Conservation (phyloP, 1,140 invertebrate species). For the Rhagoletis zephyria region DNA sequence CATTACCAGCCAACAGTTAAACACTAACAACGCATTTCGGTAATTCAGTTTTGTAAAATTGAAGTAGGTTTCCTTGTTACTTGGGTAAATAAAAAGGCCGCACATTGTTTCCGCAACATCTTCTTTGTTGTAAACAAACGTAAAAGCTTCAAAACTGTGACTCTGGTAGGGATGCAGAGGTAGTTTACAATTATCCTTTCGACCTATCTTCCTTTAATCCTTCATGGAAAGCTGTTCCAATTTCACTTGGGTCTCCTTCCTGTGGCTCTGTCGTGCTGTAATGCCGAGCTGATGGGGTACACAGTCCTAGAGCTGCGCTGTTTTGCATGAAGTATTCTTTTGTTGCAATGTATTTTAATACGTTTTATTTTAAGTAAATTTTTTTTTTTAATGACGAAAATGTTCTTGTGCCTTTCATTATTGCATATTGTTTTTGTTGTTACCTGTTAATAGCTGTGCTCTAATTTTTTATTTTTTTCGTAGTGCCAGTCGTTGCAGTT, state of each 20-base stretch:
- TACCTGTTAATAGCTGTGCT: no score
- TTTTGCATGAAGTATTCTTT: no score
- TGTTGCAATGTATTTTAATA: neutral
- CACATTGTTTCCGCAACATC: neutral
- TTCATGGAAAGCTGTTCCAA: neutral
- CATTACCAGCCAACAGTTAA: neutral
- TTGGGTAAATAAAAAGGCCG: neutral
- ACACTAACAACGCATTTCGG: neutral
- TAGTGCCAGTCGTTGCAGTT: neutral
- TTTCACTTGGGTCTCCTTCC: neutral
- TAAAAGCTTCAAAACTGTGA: neutral
- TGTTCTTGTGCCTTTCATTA: neutral
- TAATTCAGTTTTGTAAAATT: neutral
- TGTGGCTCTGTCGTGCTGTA: neutral
- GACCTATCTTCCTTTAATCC: neutral
- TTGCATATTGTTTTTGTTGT: neutral
- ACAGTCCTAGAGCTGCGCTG: no score
- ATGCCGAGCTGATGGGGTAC: neutral
- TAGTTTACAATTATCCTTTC: neutral
- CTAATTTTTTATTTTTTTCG: no score
- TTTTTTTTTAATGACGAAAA: neutral
- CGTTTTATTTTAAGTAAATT: neutral
- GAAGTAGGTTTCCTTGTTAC: constrained; percentile 30
- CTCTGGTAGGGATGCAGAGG: neutral
- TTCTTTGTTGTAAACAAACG: neutral